phyloP scores from a whole-genome alignment of 1,140 invertebrate genomes.

The Mylabris phalerata region DNA sequence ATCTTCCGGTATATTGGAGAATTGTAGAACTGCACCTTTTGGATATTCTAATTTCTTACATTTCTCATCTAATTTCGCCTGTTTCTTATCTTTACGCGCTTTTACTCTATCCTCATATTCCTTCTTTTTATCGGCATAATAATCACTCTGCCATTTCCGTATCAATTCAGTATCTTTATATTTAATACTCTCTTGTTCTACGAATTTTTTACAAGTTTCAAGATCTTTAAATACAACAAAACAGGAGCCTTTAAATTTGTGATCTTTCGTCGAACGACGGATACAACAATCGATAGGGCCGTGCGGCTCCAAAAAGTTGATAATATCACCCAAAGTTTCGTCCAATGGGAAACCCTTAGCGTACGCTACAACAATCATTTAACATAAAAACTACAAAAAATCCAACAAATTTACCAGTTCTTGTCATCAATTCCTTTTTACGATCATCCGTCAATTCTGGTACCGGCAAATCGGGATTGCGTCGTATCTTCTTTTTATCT shows the following conservation, averaged over 20 bases:
- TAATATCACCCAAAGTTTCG: conserved; percentile 60
- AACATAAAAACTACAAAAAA: neutral
- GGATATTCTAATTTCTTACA: conserved; percentile 47
- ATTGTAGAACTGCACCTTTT: conserved; percentile 61
- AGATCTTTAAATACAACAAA: conserved; percentile 76
- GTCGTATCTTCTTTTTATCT: conserved; percentile 72
- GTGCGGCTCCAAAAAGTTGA: conserved; percentile 65
- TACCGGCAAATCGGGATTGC: conserved; percentile 66
- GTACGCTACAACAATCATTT: conserved; percentile 52
- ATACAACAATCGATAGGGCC: conserved; percentile 70
- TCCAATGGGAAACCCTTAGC: conserved; percentile 82
- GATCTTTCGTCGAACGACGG: conserved; percentile 61
- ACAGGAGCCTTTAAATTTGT: conserved; percentile 81
- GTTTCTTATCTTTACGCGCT: conserved; percentile 47
- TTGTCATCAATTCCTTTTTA: conserved; percentile 64
- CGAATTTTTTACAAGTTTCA: conserved; percentile 60
- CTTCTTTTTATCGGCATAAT: conserved; percentile 64
- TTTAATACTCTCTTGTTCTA: conserved; percentile 59
- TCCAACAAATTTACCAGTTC: conserved; percentile 48
- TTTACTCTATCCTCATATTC: conserved; percentile 55
- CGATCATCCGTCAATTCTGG: conserved; percentile 81
- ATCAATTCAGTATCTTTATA: conserved; percentile 65
- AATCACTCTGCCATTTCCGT: conserved; percentile 63
- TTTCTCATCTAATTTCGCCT: conserved; percentile 38
- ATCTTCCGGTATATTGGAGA: conserved; percentile 55